These are phyloP conservation scores for Patella pellucida DNA, from an alignment of 2,888 invertebrate genomes.

Conservation along the genomic window DNA sequence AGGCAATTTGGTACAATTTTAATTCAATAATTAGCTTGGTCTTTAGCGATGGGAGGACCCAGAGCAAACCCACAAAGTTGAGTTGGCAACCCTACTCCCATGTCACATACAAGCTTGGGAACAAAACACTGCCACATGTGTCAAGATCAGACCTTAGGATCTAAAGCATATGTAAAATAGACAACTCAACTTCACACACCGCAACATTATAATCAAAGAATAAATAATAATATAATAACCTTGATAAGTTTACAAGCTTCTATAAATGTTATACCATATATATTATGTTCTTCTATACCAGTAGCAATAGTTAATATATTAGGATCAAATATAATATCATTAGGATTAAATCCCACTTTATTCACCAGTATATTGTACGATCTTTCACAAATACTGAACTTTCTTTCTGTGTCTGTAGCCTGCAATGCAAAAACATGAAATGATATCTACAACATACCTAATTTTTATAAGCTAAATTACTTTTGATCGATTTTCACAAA, in stretches of 20 bases:
- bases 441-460: not conserved
- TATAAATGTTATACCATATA: slow-evolving; percentile 75
- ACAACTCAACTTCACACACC: too few species aligned
- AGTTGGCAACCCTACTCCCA: too few species aligned
- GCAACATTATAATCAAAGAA: too few species aligned
- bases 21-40: too few species aligned
- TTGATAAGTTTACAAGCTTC: slow-evolving; percentile 74
- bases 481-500: too few species aligned
- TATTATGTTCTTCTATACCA: slow-evolving; percentile 76
- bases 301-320: slow-evolving; percentile 77
- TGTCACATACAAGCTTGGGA: too few species aligned
- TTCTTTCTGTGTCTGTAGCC: slow-evolving; percentile 74
- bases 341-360: slow-evolving; percentile 73
- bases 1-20: too few species aligned
- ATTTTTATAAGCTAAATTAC: not conserved
- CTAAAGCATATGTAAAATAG: too few species aligned
- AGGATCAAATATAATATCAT: slow-evolving; percentile 77
- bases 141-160: too few species aligned
- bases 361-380: slow-evolving; percentile 74
- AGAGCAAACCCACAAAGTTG: too few species aligned
- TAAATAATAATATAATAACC: slow-evolving; percentile 52
- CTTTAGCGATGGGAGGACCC: too few species aligned
- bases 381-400: slow-evolving; percentile 75
- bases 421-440: slow-evolving; percentile 41
- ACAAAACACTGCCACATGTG: too few species aligned